Percentiles rank a stretch among this genome's conserved stretches.
Evolutionary conservation across 2,113 vertebrate genomes (phyloP).

Genomic region (Pseudolaguvia tuberculata): DNA sequence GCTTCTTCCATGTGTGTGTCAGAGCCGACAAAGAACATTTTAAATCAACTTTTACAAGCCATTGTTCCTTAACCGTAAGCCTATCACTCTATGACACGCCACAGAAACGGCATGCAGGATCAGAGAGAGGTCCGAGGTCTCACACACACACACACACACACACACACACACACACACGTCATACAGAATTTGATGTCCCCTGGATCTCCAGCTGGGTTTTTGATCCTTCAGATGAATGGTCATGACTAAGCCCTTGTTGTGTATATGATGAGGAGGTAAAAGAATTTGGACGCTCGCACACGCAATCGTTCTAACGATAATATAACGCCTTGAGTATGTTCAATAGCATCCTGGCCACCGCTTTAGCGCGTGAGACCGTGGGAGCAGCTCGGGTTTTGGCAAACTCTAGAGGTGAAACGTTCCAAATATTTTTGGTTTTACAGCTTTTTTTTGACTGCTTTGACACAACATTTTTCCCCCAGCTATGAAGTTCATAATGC

Average conservation of each 20-base stretch:
- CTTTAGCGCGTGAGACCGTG: conserved; percentile 18
- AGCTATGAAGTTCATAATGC: conserved; percentile 26
- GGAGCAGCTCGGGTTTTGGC: conserved; percentile 27
- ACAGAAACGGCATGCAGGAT: not conserved
- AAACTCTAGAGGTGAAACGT: conserved; percentile 9
- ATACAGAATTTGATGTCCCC: conserved; percentile 31
- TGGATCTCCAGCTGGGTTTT: conserved; percentile 38
- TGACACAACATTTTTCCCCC: conserved; percentile 21
- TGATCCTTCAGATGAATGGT: conserved; percentile 39
- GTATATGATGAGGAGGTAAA: conserved; percentile 56
- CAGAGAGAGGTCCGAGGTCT: conserved; percentile 24
- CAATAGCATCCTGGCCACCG: conserved; percentile 7
- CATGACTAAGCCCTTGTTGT: conserved; percentile 39
- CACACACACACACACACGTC: conserved; percentile 38
- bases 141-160: not conserved
- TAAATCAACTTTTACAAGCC: conserved; percentile 43
- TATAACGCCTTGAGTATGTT: conserved; percentile 26
- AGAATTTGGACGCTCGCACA: conserved; percentile 50
- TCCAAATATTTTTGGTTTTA: conserved; percentile 40
- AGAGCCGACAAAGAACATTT: conserved; percentile 30
- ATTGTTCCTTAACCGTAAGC: conserved; percentile 32
- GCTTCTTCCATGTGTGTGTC: conserved; percentile 33
- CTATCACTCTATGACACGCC: conserved; percentile 34
- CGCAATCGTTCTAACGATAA: conserved; percentile 34
- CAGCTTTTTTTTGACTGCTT: conserved; percentile 25